These are phyloP conservation scores for Hypotaenidia philippensis DNA, from an alignment of 2,797 vertebrate species.

Conservation along the genomic window DNA sequence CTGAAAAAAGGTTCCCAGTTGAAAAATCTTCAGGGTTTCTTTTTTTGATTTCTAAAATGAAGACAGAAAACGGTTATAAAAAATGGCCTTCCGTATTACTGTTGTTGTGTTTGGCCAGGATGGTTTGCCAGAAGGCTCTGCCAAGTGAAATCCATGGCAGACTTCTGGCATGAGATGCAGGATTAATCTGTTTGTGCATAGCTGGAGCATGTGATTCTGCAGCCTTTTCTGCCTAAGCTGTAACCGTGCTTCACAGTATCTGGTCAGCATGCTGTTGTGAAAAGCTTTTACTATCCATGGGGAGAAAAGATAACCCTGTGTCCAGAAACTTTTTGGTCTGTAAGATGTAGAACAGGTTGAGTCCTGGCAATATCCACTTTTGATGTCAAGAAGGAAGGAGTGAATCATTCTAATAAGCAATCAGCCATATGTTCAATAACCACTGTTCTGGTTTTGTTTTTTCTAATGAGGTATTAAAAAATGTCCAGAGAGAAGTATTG, in stretches of 20 bases:
- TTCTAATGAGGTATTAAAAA: neutral
- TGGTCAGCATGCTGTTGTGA: neutral
- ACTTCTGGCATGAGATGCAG: neutral
- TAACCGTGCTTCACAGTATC: rapidly evolving
- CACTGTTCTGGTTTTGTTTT: neutral
- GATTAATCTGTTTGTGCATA: neutral
- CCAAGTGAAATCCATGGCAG: neutral
- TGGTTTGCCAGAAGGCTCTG: neutral
- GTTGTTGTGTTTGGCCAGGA: neutral
- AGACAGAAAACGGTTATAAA: neutral
- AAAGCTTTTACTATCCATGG: neutral
- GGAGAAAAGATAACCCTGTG: neutral
- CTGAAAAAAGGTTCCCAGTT: neutral
- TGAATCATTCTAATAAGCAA: neutral
- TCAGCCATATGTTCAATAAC: neutral
- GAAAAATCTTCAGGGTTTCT: neutral
- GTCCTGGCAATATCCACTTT: neutral
- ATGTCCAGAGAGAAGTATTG: neutral
- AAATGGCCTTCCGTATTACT: rapidly evolving
- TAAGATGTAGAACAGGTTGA: neutral
- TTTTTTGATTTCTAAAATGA: neutral
- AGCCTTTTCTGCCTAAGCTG: neutral
- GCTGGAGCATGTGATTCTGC: neutral
- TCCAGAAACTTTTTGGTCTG: neutral
- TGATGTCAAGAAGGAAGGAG: neutral